A percentile compares a stretch with the other conserved stretches of the same genome.
Evolutionary conservation across 2,113 vertebrate genomes (phyloP).

Genomic region (Hoplias malabaricus): DNA sequence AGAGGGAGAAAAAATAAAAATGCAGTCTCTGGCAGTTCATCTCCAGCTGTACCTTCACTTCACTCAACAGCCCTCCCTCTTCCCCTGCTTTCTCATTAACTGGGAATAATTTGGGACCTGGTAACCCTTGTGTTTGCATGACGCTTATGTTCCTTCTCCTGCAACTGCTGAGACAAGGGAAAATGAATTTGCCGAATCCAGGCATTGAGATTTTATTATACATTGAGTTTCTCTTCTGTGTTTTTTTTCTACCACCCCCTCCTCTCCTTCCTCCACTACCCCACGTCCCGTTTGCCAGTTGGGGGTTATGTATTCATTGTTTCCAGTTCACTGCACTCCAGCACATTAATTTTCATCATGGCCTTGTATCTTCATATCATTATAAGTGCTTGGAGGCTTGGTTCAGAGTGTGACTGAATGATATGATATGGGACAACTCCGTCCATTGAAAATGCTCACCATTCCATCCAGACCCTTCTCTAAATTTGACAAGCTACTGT

Average conservation of each 20-base stretch:
- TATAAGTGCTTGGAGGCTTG: slow-evolving; percentile 34
- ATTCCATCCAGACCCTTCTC: not conserved
- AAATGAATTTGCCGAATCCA: slow-evolving; percentile 22
- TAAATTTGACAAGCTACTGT: not conserved
- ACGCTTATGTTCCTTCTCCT: not conserved
- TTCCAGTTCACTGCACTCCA: slow-evolving; percentile 42
- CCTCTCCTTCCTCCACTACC: not conserved
- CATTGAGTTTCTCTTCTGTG: slow-evolving; percentile 22
- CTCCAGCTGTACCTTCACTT: not conserved
- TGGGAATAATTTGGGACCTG: slow-evolving; percentile 25
- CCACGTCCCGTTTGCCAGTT: slow-evolving; percentile 14
- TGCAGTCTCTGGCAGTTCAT: slow-evolving; percentile 13
- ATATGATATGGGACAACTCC: slow-evolving; percentile 68
- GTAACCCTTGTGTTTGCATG: not conserved
- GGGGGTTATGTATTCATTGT: slow-evolving; percentile 39
- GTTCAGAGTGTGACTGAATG: slow-evolving; percentile 44
- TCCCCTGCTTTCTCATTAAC: slow-evolving; percentile 25
- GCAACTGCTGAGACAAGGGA: not conserved
- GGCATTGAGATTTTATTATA: slow-evolving; percentile 15
- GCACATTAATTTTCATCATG: slow-evolving; percentile 25
- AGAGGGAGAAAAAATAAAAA: not conserved
- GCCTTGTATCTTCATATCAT: slow-evolving; percentile 31
- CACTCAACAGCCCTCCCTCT: not conserved
- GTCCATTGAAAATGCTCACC: slow-evolving; percentile 53
- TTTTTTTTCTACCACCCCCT: slow-evolving; percentile 6